A percentile compares a stretch with the other conserved stretches of the same genome.
These are phyloP conservation scores for Apostichopus parvimensis DNA, from an alignment of 35 echinoderm and acorn worm species.

Conservation along the genomic window DNA sequence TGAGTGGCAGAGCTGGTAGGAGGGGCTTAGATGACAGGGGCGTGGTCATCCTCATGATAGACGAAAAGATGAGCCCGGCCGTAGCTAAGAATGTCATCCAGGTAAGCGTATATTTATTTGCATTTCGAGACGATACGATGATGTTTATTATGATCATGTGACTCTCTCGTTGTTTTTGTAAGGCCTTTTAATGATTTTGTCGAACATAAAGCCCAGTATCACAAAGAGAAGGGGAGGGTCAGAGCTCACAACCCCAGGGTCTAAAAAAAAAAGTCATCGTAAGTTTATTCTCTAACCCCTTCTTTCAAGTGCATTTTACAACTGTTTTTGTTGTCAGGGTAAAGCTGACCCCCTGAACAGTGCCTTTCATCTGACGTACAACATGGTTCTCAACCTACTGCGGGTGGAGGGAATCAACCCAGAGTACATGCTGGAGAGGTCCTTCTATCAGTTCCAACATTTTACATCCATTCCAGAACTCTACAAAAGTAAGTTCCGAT, in stretches of 20 bases:
- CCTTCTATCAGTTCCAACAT: constrained; percentile 95
- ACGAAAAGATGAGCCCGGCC: constrained; percentile 98
- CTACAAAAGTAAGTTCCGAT: constrained; percentile 76
- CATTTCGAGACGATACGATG: too few relatives aligned
- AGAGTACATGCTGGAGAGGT: constrained; percentile 97
- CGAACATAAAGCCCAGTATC: too few relatives aligned
- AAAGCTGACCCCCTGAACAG: constrained; percentile 90
- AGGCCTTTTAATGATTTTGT: too few relatives aligned
- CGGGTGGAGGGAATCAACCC: constrained; percentile 95
- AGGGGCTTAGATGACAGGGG: constrained; percentile 96
- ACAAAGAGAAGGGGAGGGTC: too few relatives aligned
- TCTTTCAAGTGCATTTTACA: not conserved
- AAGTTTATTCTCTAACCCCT: too few relatives aligned
- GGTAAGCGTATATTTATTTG: constrained; percentile 36
- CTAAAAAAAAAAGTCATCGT: too few relatives aligned
- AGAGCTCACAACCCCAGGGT: too few relatives aligned
- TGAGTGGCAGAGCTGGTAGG: constrained; percentile 98
- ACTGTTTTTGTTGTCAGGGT: constrained; percentile 66
- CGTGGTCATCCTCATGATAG: constrained; percentile 98
- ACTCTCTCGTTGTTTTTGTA: too few relatives aligned
- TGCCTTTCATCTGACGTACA: constrained; percentile 97
- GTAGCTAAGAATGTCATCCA: constrained; percentile 92
- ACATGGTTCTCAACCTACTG: constrained; percentile 96
- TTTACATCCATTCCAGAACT: constrained; percentile 90
- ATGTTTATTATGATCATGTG: too few relatives aligned